phyloP scores from a whole-genome alignment of 1,140 invertebrate genomes.

The Panagrolaimus sp. region DNA sequence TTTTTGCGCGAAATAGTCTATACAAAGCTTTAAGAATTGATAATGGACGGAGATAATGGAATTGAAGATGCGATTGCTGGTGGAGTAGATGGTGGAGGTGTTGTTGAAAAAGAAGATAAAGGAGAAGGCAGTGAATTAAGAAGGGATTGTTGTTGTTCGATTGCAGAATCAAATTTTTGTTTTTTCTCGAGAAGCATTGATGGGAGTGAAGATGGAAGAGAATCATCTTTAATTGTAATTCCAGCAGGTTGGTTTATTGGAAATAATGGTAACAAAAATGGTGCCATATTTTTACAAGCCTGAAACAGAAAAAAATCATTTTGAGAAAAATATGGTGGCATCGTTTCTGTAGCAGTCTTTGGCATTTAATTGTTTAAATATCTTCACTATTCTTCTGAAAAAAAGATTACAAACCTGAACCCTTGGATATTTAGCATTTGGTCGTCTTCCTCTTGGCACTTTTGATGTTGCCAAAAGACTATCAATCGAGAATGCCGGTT shows the following conservation, averaged over 20 bases:
- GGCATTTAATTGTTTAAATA: too few relatives aligned
- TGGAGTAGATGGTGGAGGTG: neutral
- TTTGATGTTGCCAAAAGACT: slow-evolving; percentile 30
- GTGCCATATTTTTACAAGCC: slow-evolving; percentile 60
- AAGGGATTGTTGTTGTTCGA: neutral
- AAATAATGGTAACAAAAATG: slow-evolving; percentile 60
- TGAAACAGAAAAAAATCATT: slow-evolving; percentile 32
- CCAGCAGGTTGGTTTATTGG: slow-evolving; percentile 61
- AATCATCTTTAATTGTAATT: slow-evolving; percentile 36
- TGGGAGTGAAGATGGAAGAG: neutral
- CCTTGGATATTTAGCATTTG: slow-evolving; percentile 62
- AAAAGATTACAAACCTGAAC: slow-evolving; percentile 53
- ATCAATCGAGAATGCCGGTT: neutral
- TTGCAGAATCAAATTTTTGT: neutral
- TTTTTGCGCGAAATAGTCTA: too few relatives aligned
- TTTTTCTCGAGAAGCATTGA: too few relatives aligned
- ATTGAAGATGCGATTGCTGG: neutral
- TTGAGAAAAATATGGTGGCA: too few relatives aligned
- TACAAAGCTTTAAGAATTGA: neutral
- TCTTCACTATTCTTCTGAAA: too few relatives aligned
- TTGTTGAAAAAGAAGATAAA: neutral
- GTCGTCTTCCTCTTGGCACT: slow-evolving; percentile 60
- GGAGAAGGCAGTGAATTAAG: too few relatives aligned
- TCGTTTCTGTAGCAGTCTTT: too few relatives aligned
- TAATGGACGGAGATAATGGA: neutral